These are phyloP conservation scores for Upupa epops DNA, from an alignment of 2,113 vertebrate genomes.

Conservation along the genomic window DNA sequence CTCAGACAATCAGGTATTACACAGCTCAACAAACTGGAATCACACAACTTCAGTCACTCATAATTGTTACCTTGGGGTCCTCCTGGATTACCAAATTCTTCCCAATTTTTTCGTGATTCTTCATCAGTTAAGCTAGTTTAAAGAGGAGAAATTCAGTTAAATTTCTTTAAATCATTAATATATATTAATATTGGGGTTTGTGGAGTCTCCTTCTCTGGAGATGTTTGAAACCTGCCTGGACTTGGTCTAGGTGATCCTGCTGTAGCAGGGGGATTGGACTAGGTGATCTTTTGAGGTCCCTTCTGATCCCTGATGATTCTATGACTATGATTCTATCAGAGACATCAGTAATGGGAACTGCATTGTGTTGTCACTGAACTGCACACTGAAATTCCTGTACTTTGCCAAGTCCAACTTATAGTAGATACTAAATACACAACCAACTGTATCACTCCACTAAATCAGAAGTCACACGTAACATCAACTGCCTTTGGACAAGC, in stretches of 20 bases:
- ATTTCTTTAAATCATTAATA: not conserved
- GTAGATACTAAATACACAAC: not conserved
- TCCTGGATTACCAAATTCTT: conserved; percentile 93
- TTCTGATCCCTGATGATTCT: too few relatives aligned
- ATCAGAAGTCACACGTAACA: not conserved
- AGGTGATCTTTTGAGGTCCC: too few relatives aligned
- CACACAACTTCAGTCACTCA: not conserved
- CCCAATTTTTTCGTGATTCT: conserved; percentile 91
- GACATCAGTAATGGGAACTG: fast-evolving
- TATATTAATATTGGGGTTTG: too few relatives aligned
- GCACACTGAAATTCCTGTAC: not conserved
- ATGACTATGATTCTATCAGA: not conserved
- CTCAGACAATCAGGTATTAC: not conserved
- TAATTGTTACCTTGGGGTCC: conserved; percentile 87
- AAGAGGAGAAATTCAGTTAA: not conserved
- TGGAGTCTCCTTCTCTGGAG: too few relatives aligned
- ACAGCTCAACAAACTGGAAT: not conserved
- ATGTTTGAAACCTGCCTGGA: too few relatives aligned
- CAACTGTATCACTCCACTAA: not conserved
- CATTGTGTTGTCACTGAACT: not conserved
- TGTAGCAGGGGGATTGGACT: too few relatives aligned
- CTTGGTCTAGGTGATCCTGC: too few relatives aligned
- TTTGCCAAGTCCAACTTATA: not conserved
- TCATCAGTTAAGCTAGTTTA: conserved; percentile 91
- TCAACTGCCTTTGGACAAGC: not conserved